Evolutionary conservation across 2,113 vertebrate species (phyloP).

Genomic region (Xenopus laevis): DNA sequence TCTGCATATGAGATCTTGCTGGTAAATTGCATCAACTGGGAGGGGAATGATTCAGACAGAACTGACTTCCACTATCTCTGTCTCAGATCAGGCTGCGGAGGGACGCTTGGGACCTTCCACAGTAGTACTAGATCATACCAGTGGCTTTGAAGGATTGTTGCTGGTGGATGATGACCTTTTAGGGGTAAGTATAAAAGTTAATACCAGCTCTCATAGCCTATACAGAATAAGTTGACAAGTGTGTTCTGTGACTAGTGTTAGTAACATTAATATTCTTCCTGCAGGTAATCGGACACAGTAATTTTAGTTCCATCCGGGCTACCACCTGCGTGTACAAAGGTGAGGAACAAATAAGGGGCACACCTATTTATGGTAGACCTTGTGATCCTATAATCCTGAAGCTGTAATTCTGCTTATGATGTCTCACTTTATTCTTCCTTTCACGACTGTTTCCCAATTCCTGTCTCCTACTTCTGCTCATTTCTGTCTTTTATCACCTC

Average conservation of each 20-base stretch:
- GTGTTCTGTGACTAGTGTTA: no score
- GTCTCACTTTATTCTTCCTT: no score
- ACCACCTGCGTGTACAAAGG: conserved; percentile 94
- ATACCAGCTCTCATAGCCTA: not conserved
- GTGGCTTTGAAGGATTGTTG: conserved; percentile 91
- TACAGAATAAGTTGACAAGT: not conserved
- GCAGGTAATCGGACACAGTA: conserved; percentile 95
- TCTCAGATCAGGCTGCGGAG: conserved; percentile 68
- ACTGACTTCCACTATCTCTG: conserved; percentile 56
- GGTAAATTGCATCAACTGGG: no score
- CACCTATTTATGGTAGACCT: no score
- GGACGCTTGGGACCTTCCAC: conserved; percentile 86
- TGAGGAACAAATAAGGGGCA: conserved; percentile 53
- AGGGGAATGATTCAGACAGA: no score
- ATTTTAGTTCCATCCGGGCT: conserved; percentile 96
- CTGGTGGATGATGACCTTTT: conserved; percentile 95
- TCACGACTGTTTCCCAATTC: no score
- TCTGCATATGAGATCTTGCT: no score
- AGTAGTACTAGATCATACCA: conserved; percentile 92
- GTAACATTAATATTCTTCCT: conserved; percentile 16
- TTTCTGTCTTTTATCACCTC: not conserved
- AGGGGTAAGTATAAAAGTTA: conserved; percentile 71
- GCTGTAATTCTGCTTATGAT: no score
- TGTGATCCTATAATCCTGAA: no score
- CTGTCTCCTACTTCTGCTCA: no score